A percentile compares a stretch with the other conserved stretches of the same genome.
These are phyloP conservation scores for Limnephilus rhombicus DNA, from an alignment of 2,888 invertebrate genomes.

Conservation along the genomic window DNA sequence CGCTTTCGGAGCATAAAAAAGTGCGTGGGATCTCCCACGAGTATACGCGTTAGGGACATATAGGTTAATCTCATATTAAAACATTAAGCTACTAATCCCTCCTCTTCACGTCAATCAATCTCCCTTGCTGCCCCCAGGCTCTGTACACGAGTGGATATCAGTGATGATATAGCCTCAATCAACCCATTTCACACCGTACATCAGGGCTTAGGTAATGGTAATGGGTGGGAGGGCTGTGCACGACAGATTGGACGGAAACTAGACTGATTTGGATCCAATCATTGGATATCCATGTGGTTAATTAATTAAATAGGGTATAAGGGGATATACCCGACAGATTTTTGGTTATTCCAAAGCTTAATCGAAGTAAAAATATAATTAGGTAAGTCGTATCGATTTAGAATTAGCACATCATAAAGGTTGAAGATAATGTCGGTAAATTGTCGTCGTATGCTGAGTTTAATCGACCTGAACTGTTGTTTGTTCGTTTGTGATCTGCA, in stretches of 20 bases:
- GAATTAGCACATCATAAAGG: too few relatives aligned
- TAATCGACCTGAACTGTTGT: too few relatives aligned
- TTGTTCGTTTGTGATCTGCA: too few relatives aligned
- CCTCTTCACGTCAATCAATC: not conserved
- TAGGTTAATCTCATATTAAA: too few relatives aligned
- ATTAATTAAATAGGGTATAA: not conserved
- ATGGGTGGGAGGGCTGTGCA: not conserved
- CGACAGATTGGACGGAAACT: not conserved
- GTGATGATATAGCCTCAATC: not conserved
- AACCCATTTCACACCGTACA: not conserved
- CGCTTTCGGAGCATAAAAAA: too few relatives aligned
- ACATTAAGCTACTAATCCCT: not conserved
- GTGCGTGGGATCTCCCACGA: too few relatives aligned
- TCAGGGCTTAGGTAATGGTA: not conserved
- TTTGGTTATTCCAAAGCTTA: not conserved
- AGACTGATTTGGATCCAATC: not conserved
- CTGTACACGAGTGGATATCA: not conserved
- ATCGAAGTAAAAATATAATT: not conserved
- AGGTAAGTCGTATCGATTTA: not conserved
- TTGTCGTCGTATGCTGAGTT: too few relatives aligned
- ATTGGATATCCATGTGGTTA: not conserved
- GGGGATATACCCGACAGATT: not conserved
- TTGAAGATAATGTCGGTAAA: too few relatives aligned
- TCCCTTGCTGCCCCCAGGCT: not conserved
- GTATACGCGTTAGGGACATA: too few relatives aligned